These are phyloP conservation scores for Struthio camelus DNA, from an alignment of 2,113 vertebrate genomes.

Conservation along the genomic window DNA sequence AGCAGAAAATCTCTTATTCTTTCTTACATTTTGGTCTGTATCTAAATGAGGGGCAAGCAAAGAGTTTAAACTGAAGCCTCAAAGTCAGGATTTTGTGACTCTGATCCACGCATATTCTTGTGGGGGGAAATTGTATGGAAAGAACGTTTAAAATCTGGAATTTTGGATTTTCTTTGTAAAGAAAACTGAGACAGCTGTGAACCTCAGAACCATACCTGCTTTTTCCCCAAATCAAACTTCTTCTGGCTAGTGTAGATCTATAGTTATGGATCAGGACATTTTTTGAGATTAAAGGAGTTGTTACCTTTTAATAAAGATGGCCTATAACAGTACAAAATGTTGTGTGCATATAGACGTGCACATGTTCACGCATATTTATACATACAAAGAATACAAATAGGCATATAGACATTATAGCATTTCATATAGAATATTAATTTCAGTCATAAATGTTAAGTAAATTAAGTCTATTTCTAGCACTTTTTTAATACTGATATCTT, in stretches of 20 bases:
- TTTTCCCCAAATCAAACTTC: background rate
- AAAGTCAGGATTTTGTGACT: background rate
- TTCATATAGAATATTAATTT: background rate
- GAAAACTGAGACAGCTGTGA: background rate
- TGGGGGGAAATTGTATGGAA: background rate
- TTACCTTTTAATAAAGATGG: background rate
- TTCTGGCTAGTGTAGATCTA: background rate
- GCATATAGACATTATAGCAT: background rate
- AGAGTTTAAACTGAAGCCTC: background rate
- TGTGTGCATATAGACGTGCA: background rate
- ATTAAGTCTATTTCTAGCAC: background rate
- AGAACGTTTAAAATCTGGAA: background rate
- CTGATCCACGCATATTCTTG: background rate
- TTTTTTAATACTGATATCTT: background rate
- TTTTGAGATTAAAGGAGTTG: background rate
- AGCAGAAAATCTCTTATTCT: background rate
- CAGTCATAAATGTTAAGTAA: background rate
- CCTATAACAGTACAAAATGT: background rate
- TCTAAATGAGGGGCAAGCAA: background rate
- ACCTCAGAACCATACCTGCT: background rate
- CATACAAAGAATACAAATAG: background rate
- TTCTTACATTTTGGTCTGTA: background rate
- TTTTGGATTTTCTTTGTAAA: background rate
- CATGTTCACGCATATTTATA: background rate
- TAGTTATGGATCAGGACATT: background rate